Evolutionary conservation across 1,140 invertebrate genomes (phyloP), one percentile per base, ranked within the genome.

Genomic region (Hylaeus volcanicus): DNA sequence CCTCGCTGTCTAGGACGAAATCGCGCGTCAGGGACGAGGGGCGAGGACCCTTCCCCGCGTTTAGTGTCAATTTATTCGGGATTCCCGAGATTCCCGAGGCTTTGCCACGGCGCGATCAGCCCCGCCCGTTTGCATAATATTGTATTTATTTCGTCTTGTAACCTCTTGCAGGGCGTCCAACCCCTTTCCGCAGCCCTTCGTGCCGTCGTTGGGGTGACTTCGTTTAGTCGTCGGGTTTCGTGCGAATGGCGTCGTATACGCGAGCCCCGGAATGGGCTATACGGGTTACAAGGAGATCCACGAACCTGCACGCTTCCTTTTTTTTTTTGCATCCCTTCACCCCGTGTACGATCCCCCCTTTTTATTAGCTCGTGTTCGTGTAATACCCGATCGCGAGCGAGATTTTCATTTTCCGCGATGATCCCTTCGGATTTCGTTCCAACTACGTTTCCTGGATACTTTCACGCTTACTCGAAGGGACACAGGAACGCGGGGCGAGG

Each of bases 41-140:
- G 61, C 37, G 26, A 45, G 73, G 82, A 88, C 81, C 89, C 86
- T 85, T 86, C 83, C 26, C 60, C 87, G 84, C 91, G 91, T 92
- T 93, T 93, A 93, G 92, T 92, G 92, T 93, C 92, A 93, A 93
- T 93, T 92, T 93, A 93, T 93, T 92, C 90, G 88, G 92, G 92
- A 93, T 93, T 93, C 90, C 90, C 86, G 91, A 93, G 92, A 93
- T 93, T 93, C 91, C 87, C 87, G 82, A 89, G 81, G 86, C 86
- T 89, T 89, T 89, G 79, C 86, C 82, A 66, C 51, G 73, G 82
- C 85, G 86, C 89, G 88, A 91, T 91, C 90, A 90, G 86, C 86
- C 85, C 88, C 89, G 88, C 88, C 91, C 90, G 92, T 93, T 93
- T 93, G 92, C 92, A 93, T 93, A 93, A 93, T 93, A 93, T 93